Evolutionary conservation across 1,140 invertebrate genomes (phyloP).

Genomic region (Drosophila parvula): DNA sequence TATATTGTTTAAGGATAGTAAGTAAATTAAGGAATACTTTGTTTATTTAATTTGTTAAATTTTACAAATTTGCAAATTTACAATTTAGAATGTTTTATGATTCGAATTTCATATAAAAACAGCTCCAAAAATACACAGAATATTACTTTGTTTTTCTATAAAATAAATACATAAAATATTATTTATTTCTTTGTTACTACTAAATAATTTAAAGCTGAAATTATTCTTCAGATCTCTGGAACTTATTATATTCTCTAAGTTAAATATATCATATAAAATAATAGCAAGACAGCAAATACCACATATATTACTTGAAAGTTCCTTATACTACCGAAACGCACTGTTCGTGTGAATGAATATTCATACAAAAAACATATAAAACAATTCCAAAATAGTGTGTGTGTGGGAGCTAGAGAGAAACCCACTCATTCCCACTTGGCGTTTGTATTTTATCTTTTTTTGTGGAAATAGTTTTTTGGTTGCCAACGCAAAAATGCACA

Average conservation of each 20-base stretch:
- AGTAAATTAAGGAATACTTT: no score
- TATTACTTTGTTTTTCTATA: no score
- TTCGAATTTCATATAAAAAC: no score
- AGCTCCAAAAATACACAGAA: no score
- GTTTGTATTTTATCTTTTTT: constrained; percentile 3
- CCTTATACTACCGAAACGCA: neutral
- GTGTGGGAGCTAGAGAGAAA: constrained; percentile 22
- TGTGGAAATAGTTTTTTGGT: constrained; percentile 33
- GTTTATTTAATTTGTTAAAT: no score
- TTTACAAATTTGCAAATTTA: no score
- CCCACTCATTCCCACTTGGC: constrained; percentile 13
- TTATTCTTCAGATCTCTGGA: no score
- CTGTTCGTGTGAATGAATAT: constrained; percentile 35
- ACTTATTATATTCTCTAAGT: no score
- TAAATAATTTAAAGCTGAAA: no score
- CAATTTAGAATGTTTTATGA: no score
- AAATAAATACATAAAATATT: no score
- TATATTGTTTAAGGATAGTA: neutral
- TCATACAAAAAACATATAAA: constrained; percentile 21
- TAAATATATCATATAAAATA: neutral
- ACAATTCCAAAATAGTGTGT: constrained; percentile 6
- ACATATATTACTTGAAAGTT: fast-evolving
- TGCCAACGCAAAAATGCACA: constrained; percentile 44
- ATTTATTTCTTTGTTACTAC: no score
- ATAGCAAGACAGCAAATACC: fast-evolving